These are phyloP conservation scores for Erpobdella octoculata DNA, from an alignment of 2,888 invertebrate genomes.

Conservation along the genomic window DNA sequence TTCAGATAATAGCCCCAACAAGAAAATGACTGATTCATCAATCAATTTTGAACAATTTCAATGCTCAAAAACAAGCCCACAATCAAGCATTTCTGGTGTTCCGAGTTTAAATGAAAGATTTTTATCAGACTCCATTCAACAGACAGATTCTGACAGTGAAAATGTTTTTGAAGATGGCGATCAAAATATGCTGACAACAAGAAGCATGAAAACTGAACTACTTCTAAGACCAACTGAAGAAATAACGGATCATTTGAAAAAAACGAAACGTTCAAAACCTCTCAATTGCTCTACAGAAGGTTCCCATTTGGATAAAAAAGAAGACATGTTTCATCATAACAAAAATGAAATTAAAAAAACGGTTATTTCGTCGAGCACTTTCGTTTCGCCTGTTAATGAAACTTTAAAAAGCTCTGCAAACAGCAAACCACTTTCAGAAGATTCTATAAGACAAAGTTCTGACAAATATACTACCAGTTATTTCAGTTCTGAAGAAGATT, in stretches of 20 bases:
- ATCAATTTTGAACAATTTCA: not conserved
- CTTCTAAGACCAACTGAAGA: conserved; percentile 21
- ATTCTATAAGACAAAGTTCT: not conserved
- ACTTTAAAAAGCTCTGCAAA: not conserved
- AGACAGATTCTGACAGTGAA: not conserved
- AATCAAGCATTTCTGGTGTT: not conserved
- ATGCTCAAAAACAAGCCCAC: too few species aligned
- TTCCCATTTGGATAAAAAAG: not conserved
- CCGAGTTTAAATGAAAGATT: not conserved
- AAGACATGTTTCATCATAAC: too few species aligned
- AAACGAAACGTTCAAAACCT: not conserved
- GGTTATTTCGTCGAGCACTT: too few species aligned
- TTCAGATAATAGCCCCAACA: not conserved
- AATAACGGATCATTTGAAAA: conserved; percentile 23
- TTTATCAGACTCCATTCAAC: not conserved
- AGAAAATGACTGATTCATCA: too few species aligned
- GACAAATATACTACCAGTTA: not conserved
- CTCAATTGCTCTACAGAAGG: not conserved
- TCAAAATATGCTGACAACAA: not conserved
- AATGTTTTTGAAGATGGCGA: not conserved
- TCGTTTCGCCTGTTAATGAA: not conserved
- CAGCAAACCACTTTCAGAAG: not conserved
- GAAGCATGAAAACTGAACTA: conserved; percentile 24
- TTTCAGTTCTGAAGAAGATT: not conserved
- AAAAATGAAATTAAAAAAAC: too few species aligned